A percentile compares a stretch with the other conserved stretches of the same genome.
phyloP scores from a whole-genome alignment of 2,113 vertebrate species.

The Marmota monax region DNA sequence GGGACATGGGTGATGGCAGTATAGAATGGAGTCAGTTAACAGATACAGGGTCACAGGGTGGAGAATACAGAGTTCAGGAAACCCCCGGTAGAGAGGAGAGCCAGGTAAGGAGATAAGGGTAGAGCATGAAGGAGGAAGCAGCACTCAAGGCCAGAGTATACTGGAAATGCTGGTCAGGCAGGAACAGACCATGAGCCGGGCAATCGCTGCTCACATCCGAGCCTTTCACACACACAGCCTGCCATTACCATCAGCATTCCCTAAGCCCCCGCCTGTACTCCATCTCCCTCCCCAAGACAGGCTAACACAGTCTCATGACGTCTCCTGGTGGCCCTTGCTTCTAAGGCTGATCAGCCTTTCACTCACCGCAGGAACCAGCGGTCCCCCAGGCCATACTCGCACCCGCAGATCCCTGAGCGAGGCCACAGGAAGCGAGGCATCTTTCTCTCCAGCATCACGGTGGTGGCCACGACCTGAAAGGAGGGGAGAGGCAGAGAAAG shows the following conservation, averaged over 20 bases:
- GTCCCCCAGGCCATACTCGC: slow-evolving; percentile 92
- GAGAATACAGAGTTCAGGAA: background rate
- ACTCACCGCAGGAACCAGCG: slow-evolving; percentile 95
- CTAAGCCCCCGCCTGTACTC: background rate
- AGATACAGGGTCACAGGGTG: background rate
- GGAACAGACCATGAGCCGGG: background rate
- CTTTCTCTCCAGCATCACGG: slow-evolving; percentile 95
- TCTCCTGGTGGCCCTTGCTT: background rate
- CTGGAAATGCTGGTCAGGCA: background rate
- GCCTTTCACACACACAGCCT: background rate
- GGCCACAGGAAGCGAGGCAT: slow-evolving; percentile 95
- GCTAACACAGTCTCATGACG: background rate
- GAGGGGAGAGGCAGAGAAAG: background rate
- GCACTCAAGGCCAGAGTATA: background rate
- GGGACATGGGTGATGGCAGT: too few relatives aligned
- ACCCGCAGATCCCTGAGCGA: slow-evolving; percentile 93
- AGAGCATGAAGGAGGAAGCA: background rate
- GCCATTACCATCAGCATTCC: too few relatives aligned
- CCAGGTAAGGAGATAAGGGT: background rate
- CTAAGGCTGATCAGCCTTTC: fast-evolving
- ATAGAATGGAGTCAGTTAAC: background rate
- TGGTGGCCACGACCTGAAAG: slow-evolving; percentile 95
- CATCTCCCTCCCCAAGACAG: background rate
- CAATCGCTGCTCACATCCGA: too few relatives aligned
- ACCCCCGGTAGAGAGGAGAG: background rate